Conservation (phyloP, 2,113 vertebrate species). For the Myiopsitta monachus region DNA sequence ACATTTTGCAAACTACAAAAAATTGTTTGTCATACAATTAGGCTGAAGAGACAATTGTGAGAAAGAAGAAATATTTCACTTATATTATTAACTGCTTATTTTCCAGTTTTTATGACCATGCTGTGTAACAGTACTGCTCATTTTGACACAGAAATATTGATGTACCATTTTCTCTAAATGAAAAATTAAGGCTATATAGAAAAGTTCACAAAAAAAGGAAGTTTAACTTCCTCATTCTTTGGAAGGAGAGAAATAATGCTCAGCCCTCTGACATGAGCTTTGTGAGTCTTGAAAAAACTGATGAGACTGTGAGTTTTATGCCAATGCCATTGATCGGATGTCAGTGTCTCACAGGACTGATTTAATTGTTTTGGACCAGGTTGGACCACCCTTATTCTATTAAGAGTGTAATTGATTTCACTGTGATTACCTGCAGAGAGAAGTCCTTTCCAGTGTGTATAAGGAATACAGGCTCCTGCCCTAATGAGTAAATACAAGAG, state of each 20-base stretch:
- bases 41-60: neutral
- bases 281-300: neutral
- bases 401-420: conserved; percentile 23
- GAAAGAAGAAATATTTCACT: neutral
- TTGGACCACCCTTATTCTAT: neutral
- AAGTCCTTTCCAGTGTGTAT: neutral
- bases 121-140: neutral
- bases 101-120: neutral
- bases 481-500: neutral
- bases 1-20: neutral
- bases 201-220: neutral
- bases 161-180: neutral
- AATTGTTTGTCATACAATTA: neutral
- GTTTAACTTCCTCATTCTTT: neutral
- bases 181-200: neutral
- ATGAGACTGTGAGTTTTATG: neutral
- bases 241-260: neutral
- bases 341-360: neutral
- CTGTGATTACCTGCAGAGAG: neutral
- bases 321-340: neutral
- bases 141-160: neutral
- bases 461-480: neutral
- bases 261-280: neutral
- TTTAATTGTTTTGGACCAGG: neutral
- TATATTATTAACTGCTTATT: neutral